Percentiles rank a stretch among this genome's conserved stretches.
Evolutionary conservation across 2,113 vertebrate genomes (phyloP).

Genomic region (Struthio camelus): DNA sequence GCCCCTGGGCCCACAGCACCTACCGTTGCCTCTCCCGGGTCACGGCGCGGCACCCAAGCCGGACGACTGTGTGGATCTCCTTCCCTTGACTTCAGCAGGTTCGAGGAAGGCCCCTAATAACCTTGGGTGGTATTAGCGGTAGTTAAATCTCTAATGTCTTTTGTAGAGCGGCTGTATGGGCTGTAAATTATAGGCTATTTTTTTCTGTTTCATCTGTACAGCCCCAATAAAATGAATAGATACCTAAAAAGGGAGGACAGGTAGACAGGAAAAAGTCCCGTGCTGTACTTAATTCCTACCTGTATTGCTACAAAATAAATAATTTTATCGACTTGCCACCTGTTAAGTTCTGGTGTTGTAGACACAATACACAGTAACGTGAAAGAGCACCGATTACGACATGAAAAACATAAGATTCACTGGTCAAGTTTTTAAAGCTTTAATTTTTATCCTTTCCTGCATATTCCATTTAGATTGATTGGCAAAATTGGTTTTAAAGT

Average conservation of each 20-base stretch:
- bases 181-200: neutral
- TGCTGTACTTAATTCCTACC: too few relatives aligned
- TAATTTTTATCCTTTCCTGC: constrained; percentile 28
- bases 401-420: neutral
- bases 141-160: neutral
- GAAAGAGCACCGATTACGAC: neutral
- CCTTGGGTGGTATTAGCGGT: constrained; percentile 9
- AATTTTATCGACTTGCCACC: neutral
- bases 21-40: neutral
- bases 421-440: constrained; percentile 33
- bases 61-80: neutral
- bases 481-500: constrained; percentile 45
- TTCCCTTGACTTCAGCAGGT: neutral
- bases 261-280: neutral
- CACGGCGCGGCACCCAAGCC: neutral
- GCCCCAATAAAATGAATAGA: neutral
- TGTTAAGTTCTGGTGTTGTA: neutral
- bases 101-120: neutral
- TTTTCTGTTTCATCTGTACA: neutral
- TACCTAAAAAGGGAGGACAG: neutral
- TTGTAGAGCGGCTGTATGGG: neutral
- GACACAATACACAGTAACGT: neutral
- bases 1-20: neutral
- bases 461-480: constrained; percentile 6
- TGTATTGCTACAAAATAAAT: neutral